Evolutionary conservation across 2,888 invertebrate genomes (phyloP), one percentile per base, ranked within the genome.

Genomic region (Eubasilissa splendida): DNA sequence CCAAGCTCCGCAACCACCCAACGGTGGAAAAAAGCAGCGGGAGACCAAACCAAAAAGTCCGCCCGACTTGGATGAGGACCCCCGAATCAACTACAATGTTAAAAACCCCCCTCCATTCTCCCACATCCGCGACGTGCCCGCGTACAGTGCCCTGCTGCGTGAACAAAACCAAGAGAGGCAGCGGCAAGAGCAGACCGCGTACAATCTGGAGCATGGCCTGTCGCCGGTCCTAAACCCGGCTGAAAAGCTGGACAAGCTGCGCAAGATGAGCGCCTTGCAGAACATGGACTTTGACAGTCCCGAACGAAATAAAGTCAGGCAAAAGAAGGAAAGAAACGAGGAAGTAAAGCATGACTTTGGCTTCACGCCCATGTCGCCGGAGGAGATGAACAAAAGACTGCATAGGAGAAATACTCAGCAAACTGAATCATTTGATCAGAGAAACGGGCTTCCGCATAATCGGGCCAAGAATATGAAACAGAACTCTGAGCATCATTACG

Each of bases 161-260:
- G 87, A 87, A 12, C 88, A 87, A 85, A 85, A 82, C 76, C 90
- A 86, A 86, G 90, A 87, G 77, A 76, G 80, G 0, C 83, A 80
- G 76, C 80, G 88, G 0, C 83, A 84, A 8, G 86, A 87, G 56
- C 87, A 87, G 84, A 88, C 85, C 74, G 87, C 87, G 0, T 86
- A 86, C 83, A 89, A 89, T 83, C 74, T 87, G 8, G 86, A 88
- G 12, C 12, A 83, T 91, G 91, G 86, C 22, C 87, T 91, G 12
- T 90, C 91, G 0, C 91, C 91, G 3, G 88, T 89, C 0, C 84
- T 89, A 7, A 86, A 85, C 82, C 82, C 89, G 50, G 86, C 88
- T 53, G 87, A 87, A 77, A 87, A 90, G 68, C 80, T 90, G 1
- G 92, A 92, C 81, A 92, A 91, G 71, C 89, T 92, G 0, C 90